Conservation (phyloP, 2,888 invertebrate genomes). For the Rosalia funebris region DNA sequence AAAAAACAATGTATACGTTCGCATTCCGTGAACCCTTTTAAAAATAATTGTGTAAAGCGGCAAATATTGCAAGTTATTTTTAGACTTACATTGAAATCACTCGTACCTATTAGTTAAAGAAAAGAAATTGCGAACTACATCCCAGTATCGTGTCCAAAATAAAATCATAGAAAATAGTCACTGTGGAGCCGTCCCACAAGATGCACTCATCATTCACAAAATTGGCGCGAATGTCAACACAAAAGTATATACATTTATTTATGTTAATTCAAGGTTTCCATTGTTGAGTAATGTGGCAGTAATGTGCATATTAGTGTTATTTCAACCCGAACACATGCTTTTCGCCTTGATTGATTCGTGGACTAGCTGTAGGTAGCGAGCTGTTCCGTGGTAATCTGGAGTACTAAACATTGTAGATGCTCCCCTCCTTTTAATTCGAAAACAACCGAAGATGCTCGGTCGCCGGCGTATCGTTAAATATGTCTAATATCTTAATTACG, state of each 20-base stretch:
- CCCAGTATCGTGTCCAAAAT: conserved; percentile 16
- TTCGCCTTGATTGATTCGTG: conserved; percentile 25
- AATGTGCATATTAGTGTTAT: conserved; percentile 13
- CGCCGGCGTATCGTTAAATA: conserved; percentile 10
- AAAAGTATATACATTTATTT: conserved; percentile 5
- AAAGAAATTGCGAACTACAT: conserved; percentile 15
- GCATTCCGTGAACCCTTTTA: conserved; percentile 3
- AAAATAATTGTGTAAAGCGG: conserved; percentile 4
- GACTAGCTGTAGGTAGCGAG: conserved; percentile 18
- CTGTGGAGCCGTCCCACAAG: conserved; percentile 3
- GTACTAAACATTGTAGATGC: conserved; percentile 15
- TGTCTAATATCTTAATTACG: conserved; percentile 22
- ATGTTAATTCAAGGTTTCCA: conserved; percentile 7
- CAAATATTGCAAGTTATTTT: conserved; percentile 13
- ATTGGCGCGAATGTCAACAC: conserved; percentile 16
- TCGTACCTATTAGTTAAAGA: conserved; percentile 16
- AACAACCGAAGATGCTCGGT: conserved; percentile 18
- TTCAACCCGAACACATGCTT: conserved; percentile 24
- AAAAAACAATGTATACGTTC: background rate
- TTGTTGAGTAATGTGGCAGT: conserved; percentile 7
- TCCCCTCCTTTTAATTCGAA: conserved; percentile 17
- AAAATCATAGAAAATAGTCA: conserved; percentile 5
- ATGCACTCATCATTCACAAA: conserved; percentile 18
- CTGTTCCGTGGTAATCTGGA: conserved; percentile 14
- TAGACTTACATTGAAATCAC: conserved; percentile 19